Evolutionary conservation across 2,797 vertebrate species (phyloP).

Genomic region (Sebastes oblongus): DNA sequence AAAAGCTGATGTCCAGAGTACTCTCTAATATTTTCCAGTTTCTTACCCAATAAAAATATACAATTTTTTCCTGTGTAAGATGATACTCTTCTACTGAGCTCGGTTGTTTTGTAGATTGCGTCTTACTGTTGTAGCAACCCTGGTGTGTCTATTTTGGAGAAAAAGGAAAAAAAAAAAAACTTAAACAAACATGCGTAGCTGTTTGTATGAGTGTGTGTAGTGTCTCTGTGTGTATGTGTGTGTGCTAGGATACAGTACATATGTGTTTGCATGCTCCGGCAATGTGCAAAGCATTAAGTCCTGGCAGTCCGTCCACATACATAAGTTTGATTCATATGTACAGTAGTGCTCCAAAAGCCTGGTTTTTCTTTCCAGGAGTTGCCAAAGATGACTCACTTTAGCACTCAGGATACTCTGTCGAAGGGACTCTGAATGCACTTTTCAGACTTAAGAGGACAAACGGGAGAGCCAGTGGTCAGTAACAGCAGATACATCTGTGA

Average conservation of each 20-base stretch:
- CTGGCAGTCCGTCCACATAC: constrained; percentile 75
- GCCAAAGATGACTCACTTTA: constrained; percentile 81
- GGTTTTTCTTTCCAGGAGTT: constrained; percentile 67
- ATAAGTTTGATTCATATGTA: constrained; percentile 80
- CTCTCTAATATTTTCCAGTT: constrained; percentile 74
- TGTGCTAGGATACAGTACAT: constrained; percentile 52
- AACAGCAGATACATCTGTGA: constrained; percentile 56
- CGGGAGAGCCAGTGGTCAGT: constrained; percentile 47
- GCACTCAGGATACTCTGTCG: constrained; percentile 46
- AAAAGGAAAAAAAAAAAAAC: constrained; percentile 40
- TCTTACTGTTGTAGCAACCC: constrained; percentile 83
- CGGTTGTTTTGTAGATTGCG: constrained; percentile 79
- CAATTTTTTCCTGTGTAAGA: constrained; percentile 62
- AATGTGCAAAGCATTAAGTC: constrained; percentile 85
- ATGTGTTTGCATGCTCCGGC: constrained; percentile 74
- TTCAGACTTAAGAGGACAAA: constrained; percentile 53
- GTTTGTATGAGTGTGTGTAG: constrained; percentile 51
- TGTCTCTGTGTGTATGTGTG: constrained; percentile 10
- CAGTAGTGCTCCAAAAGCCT: constrained; percentile 77
- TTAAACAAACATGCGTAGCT: constrained; percentile 76
- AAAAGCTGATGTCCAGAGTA: constrained; percentile 31
- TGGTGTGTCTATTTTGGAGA: constrained; percentile 77
- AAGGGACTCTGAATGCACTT: constrained; percentile 39
- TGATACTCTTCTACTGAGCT: constrained; percentile 63
- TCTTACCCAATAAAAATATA: constrained; percentile 65